Percentiles rank a stretch among this genome's conserved stretches.
Evolutionary conservation across 2,113 vertebrate genomes (phyloP).

Genomic region (Fulica atra): DNA sequence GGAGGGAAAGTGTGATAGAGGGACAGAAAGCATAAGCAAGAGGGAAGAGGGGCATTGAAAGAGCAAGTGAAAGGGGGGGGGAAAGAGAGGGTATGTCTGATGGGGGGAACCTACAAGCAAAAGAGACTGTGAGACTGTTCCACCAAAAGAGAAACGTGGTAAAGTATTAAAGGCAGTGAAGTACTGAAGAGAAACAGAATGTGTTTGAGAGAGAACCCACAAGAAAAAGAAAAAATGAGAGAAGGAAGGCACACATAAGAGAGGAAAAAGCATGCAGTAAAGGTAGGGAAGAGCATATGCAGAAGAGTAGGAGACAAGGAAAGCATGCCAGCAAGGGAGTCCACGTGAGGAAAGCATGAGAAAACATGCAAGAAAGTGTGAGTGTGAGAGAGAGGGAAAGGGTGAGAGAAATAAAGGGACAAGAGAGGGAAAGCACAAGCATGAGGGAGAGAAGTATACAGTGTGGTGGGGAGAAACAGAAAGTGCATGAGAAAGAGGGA

Average conservation of each 20-base stretch:
- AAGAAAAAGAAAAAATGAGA: background rate
- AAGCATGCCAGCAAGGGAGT: background rate
- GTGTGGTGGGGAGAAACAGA: background rate
- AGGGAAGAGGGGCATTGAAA: background rate
- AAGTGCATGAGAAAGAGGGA: background rate
- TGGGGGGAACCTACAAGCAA: background rate
- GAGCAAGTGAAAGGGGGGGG: background rate
- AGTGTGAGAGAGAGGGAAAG: background rate
- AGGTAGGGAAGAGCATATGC: background rate
- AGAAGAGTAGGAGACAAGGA: background rate
- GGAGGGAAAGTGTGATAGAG: background rate
- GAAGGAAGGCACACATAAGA: background rate
- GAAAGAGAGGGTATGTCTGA: background rate
- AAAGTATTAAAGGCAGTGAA: background rate
- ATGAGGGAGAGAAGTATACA: background rate
- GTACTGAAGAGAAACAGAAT: background rate
- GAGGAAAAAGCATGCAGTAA: background rate
- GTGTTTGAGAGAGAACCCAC: background rate
- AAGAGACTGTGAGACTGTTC: background rate
- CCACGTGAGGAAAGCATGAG: background rate
- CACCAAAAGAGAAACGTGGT: background rate
- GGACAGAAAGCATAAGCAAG: background rate
- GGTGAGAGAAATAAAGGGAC: background rate
- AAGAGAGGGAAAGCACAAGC: background rate
- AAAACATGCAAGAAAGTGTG: background rate